Evolutionary conservation across 2,113 vertebrate genomes (phyloP).

Genomic region (Corydoras sp.): DNA sequence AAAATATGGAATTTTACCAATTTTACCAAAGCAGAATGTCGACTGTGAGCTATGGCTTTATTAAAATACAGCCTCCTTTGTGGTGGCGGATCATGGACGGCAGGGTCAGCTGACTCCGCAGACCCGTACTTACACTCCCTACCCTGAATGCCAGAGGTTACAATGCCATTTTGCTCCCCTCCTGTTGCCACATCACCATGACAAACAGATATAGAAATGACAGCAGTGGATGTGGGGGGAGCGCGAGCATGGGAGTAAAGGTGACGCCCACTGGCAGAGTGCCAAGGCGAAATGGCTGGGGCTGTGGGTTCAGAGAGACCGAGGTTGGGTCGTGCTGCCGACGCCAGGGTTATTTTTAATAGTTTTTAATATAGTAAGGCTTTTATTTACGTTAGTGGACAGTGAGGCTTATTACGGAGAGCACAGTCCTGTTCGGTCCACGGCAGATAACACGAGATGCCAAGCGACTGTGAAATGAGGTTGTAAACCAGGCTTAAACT

Average conservation of each 20-base stretch:
- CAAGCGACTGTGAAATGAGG: no score
- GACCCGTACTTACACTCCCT: conserved; percentile 50
- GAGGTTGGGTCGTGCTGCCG: neutral
- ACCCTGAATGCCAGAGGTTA: conserved; percentile 86
- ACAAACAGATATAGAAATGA: conserved; percentile 99
- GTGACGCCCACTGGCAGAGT: conserved; percentile 60
- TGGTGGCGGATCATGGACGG: neutral
- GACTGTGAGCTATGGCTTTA: no score
- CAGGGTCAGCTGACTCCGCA: conserved; percentile 24
- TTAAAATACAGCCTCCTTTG: no score
- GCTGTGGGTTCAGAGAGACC: conserved; percentile 14
- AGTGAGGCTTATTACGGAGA: no score
- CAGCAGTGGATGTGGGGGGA: conserved; percentile 78
- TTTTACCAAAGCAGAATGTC: no score
- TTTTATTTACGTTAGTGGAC: no score
- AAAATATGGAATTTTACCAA: no score
- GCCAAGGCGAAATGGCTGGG: conserved; percentile 10
- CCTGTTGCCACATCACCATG: conserved; percentile 87
- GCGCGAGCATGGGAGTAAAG: conserved; percentile 78
- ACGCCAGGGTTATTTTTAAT: neutral
- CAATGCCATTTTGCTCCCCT: conserved; percentile 82
- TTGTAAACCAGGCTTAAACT: no score
- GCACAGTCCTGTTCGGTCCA: no score
- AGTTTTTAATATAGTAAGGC: neutral
- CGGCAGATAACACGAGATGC: no score